These are phyloP conservation scores for Seira ritae DNA, from an alignment of 2,888 invertebrate species.

Conservation along the genomic window DNA sequence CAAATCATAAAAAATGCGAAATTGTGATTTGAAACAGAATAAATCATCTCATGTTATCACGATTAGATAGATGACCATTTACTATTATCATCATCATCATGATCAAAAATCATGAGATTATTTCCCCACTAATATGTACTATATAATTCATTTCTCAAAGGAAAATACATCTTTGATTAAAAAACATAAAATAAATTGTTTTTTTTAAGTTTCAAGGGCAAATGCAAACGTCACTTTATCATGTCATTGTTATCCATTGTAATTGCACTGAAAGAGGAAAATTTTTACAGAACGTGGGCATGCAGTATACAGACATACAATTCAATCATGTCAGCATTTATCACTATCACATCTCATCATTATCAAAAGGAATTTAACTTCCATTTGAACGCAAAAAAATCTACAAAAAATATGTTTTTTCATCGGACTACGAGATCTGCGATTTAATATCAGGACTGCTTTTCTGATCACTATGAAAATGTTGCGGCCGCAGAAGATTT, in stretches of 20 bases:
- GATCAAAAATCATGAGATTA: no score
- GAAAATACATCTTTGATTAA: conserved; percentile 32
- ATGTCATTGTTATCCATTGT: conserved; percentile 1
- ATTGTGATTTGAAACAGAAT: no score
- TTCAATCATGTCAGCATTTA: background rate
- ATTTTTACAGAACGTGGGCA: background rate
- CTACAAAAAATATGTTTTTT: background rate
- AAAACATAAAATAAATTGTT: conserved; percentile 58
- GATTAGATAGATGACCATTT: no score
- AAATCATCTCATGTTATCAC: no score
- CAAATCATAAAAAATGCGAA: no score
- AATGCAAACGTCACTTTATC: conserved; percentile 29
- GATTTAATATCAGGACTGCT: background rate
- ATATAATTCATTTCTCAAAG: conserved; percentile 23
- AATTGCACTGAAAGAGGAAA: background rate
- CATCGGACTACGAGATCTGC: background rate
- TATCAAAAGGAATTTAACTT: background rate
- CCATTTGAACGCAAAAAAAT: background rate
- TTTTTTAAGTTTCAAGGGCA: conserved; percentile 50
- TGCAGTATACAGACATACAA: no score
- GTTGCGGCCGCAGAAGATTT: no score
- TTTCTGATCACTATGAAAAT: background rate
- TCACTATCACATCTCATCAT: background rate
- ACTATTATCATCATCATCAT: no score
- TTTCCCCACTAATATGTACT: no score